phyloP scores from a whole-genome alignment of 2,797 vertebrate species.

The Protonibea diacanthus region DNA sequence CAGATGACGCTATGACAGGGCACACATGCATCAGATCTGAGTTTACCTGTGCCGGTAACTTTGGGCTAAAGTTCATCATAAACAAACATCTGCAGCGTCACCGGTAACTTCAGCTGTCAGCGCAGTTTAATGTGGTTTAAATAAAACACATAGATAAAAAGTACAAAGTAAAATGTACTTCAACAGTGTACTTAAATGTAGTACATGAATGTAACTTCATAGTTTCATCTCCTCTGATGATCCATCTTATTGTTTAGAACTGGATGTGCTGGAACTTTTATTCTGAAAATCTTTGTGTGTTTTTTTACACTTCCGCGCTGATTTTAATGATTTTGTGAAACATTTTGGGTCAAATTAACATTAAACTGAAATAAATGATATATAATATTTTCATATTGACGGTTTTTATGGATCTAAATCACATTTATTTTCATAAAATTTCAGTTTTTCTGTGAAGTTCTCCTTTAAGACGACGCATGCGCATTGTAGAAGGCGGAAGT shows the following conservation, averaged over 20 bases:
- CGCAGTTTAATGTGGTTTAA: too few species aligned
- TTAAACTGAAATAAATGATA: background rate
- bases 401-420: background rate
- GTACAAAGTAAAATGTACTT: background rate
- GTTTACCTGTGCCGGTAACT: too few species aligned
- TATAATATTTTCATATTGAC: background rate
- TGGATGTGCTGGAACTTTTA: background rate
- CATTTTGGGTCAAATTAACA: background rate
- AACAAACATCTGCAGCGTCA: too few species aligned
- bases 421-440: background rate
- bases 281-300: background rate
- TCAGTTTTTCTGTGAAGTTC: fast-evolving
- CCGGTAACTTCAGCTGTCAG: too few species aligned
- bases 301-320: background rate
- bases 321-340: background rate
- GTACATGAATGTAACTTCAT: too few species aligned
- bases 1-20: too few species aligned
- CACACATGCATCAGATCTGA: too few species aligned
- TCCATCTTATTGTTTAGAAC: background rate
- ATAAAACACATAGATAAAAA: too few species aligned
- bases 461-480: conserved; percentile 48
- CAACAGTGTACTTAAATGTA: too few species aligned
- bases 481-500: conserved; percentile 59
- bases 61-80: too few species aligned
- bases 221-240: too few species aligned